Conservation (phyloP, 2,113 vertebrate genomes). For the Corythornis madagascariensis region DNA sequence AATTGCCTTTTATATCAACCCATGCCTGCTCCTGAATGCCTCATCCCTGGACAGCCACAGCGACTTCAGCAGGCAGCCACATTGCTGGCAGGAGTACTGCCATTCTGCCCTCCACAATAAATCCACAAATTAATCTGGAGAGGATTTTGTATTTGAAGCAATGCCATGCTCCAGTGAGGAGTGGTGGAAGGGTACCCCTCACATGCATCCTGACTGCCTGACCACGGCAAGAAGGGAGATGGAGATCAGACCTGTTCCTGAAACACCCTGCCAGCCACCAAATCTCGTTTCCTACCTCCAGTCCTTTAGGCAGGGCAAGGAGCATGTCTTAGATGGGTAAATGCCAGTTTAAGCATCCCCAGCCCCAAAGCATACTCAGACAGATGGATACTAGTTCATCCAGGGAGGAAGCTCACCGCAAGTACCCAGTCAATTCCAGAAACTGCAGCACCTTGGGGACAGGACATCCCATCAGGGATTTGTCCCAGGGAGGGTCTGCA, state of each 20-base stretch:
- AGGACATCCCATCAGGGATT: background rate
- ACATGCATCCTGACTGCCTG: background rate
- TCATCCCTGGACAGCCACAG: background rate
- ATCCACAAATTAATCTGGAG: background rate
- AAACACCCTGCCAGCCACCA: background rate
- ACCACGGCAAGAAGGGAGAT: background rate
- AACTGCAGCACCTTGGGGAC: fast-evolving
- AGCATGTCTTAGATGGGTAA: fast-evolving
- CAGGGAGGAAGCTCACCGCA: background rate
- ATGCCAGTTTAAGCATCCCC: background rate
- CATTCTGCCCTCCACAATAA: fast-evolving
- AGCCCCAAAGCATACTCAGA: background rate
- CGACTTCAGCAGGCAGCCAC: background rate
- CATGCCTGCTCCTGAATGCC: background rate
- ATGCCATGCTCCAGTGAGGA: background rate
- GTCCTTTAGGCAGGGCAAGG: fast-evolving
- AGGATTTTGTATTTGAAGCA: background rate
- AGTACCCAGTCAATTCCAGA: background rate
- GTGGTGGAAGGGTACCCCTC: background rate
- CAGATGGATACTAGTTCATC: background rate
- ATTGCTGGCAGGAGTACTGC: fast-evolving
- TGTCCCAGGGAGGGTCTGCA: background rate
- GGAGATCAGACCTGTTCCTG: fast-evolving
- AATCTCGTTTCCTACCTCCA: background rate
- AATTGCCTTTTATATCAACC: background rate